Evolutionary conservation across 2,888 invertebrate genomes (phyloP).

Genomic region (Cylloceria caligata): DNA sequence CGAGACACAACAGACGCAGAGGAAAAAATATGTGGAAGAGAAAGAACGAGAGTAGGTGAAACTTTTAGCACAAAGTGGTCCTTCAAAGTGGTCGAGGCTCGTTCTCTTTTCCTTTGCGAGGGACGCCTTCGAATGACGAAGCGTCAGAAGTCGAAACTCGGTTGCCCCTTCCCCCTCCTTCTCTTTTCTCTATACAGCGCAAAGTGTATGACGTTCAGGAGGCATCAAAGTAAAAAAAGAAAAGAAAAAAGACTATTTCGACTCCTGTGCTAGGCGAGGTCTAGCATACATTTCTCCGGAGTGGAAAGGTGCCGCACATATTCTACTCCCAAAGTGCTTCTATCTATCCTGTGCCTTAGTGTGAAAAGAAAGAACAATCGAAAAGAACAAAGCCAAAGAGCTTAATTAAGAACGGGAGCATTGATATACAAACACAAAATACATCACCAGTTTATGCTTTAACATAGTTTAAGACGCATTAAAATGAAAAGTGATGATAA

Average conservation of each 20-base stretch:
- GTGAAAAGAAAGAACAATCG: constrained; percentile 16
- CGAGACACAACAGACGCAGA: constrained; percentile 34
- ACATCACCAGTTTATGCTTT: too few relatives aligned
- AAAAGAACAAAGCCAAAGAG: neutral
- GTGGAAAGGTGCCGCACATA: constrained; percentile 54
- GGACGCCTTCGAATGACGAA: constrained; percentile 71
- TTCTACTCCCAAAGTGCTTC: constrained; percentile 6
- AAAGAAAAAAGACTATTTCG: constrained; percentile 33
- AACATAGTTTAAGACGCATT: too few relatives aligned
- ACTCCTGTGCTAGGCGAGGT: constrained; percentile 27
- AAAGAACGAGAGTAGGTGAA: constrained; percentile 71
- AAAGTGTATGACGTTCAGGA: constrained; percentile 56
- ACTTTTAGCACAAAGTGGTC: constrained; percentile 77
- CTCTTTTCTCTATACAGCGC: constrained; percentile 60
- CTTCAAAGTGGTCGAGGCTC: constrained; percentile 73
- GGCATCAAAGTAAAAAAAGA: constrained; percentile 41
- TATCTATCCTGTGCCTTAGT: neutral
- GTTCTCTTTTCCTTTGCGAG: constrained; percentile 57
- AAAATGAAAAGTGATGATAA: too few relatives aligned
- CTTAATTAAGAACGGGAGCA: too few relatives aligned
- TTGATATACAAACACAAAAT: too few relatives aligned
- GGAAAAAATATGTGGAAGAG: constrained; percentile 63
- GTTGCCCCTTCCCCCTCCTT: constrained; percentile 56
- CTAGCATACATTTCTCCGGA: constrained; percentile 28
- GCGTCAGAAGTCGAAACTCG: constrained; percentile 79